A percentile compares a stretch with the other conserved stretches of the same genome.
Evolutionary conservation across 2,797 vertebrate genomes (phyloP).

Genomic region (Pseudomugil tenellus): DNA sequence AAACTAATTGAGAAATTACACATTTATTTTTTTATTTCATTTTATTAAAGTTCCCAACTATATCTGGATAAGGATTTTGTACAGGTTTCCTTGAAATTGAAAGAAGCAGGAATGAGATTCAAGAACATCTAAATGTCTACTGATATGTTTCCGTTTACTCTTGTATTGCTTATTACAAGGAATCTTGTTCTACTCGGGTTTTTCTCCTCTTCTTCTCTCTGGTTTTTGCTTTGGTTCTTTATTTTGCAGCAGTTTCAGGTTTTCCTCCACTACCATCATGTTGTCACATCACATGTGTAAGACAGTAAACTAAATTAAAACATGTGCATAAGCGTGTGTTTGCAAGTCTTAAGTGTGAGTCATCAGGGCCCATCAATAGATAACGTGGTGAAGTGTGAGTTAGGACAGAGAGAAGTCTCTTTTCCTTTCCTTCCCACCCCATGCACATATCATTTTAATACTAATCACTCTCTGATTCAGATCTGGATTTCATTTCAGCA

Average conservation of each 20-base stretch:
- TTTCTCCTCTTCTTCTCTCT: constrained; percentile 3
- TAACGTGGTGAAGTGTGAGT: constrained; percentile 72
- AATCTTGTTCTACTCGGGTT: background rate
- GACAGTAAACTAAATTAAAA: constrained; percentile 54
- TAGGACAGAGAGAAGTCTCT: constrained; percentile 72
- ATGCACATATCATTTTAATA: constrained; percentile 78
- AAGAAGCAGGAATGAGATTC: background rate
- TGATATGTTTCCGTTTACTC: background rate
- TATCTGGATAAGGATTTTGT: background rate
- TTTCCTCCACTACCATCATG: constrained; percentile 29
- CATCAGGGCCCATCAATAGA: constrained; percentile 70
- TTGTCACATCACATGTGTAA: constrained; percentile 46
- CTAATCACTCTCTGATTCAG: constrained; percentile 75
- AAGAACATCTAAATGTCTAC: background rate
- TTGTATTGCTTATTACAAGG: background rate
- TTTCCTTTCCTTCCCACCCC: constrained; percentile 34
- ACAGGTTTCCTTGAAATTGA: background rate
- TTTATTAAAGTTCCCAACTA: background rate
- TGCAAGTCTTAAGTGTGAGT: constrained; percentile 69
- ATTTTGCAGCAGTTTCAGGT: constrained; percentile 6
- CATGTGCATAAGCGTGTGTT: constrained; percentile 58
- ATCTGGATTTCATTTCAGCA: constrained; percentile 83
- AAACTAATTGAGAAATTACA: background rate
- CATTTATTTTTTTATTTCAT: background rate
- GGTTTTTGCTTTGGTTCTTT: constrained; percentile 11